Conservation (phyloP, 2,888 invertebrate genomes). For the Caenorhabditis japonica region DNA sequence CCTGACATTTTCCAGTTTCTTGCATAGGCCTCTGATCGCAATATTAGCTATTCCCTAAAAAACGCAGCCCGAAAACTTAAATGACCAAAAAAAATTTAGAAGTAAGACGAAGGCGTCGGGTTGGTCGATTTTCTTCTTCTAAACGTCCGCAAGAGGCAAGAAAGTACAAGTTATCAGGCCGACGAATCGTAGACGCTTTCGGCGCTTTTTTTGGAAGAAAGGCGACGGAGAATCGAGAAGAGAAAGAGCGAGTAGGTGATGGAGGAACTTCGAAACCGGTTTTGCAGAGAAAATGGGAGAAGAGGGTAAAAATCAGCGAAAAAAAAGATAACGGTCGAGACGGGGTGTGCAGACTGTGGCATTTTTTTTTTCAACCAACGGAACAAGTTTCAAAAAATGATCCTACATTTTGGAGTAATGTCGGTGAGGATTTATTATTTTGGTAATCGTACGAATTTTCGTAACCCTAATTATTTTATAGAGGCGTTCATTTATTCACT, state of each 20-base stretch:
- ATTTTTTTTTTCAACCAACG: neutral
- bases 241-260: constrained; percentile 5
- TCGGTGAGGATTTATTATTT: too few relatives aligned
- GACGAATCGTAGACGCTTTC: constrained; percentile 2
- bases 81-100: neutral
- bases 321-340: constrained; percentile 6
- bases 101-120: too few relatives aligned
- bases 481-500: too few relatives aligned
- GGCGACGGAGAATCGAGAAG: constrained; percentile 15
- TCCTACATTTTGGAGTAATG: too few relatives aligned
- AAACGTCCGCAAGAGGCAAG: neutral
- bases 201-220: neutral
- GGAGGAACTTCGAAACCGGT: constrained; percentile 16
- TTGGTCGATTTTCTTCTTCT: too few relatives aligned
- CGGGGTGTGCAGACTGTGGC: neutral
- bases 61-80: too few relatives aligned
- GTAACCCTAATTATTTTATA: too few relatives aligned
- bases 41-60: too few relatives aligned
- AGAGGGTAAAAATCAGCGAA: constrained; percentile 9
- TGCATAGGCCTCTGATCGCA: too few relatives aligned
- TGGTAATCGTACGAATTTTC: too few relatives aligned
- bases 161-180: constrained; percentile 49
- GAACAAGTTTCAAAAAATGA: too few relatives aligned
- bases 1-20: too few relatives aligned
- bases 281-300: constrained; percentile 9